These are phyloP conservation scores for Eumaeus atala DNA, from an alignment of 1,140 invertebrate species.

Conservation along the genomic window DNA sequence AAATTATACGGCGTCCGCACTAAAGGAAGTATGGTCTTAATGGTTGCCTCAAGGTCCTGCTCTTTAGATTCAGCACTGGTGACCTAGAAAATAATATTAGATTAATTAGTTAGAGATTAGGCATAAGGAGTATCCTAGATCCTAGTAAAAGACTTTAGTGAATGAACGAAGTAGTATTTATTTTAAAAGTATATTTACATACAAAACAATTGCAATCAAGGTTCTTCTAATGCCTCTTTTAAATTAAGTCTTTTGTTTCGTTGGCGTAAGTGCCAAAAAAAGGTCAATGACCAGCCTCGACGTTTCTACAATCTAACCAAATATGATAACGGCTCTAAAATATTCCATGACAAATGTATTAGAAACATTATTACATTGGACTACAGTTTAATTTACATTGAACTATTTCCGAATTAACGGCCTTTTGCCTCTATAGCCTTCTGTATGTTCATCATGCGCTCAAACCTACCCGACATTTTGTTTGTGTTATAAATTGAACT, in stretches of 20 bases:
- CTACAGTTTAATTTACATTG: slow-evolving; percentile 52
- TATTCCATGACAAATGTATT: slow-evolving; percentile 29
- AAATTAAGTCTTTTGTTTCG: slow-evolving; percentile 68
- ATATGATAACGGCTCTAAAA: slow-evolving; percentile 44
- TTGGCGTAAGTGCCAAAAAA: slow-evolving; percentile 66
- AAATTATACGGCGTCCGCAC: no score
- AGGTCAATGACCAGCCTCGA: slow-evolving; percentile 72
- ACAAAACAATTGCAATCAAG: slow-evolving; percentile 45
- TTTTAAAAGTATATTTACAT: slow-evolving; percentile 23
- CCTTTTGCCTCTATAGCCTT: slow-evolving; percentile 37
- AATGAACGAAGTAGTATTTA: neutral
- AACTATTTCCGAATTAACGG: slow-evolving; percentile 34
- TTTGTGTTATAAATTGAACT: slow-evolving; percentile 45
- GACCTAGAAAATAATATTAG: no score
- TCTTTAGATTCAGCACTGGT: no score
- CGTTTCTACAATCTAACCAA: slow-evolving; percentile 57
- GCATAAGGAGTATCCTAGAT: no score
- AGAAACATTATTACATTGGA: slow-evolving; percentile 31
- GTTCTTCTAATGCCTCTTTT: slow-evolving; percentile 57
- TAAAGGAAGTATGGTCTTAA: no score
- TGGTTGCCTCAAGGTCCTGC: no score
- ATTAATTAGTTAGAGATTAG: no score
- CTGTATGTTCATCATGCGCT: slow-evolving; percentile 6
- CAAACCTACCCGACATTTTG: slow-evolving; percentile 10
- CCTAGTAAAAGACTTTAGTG: no score